phyloP scores from a whole-genome alignment of 2,888 invertebrate genomes.

The Teleogryllus oceanicus region DNA sequence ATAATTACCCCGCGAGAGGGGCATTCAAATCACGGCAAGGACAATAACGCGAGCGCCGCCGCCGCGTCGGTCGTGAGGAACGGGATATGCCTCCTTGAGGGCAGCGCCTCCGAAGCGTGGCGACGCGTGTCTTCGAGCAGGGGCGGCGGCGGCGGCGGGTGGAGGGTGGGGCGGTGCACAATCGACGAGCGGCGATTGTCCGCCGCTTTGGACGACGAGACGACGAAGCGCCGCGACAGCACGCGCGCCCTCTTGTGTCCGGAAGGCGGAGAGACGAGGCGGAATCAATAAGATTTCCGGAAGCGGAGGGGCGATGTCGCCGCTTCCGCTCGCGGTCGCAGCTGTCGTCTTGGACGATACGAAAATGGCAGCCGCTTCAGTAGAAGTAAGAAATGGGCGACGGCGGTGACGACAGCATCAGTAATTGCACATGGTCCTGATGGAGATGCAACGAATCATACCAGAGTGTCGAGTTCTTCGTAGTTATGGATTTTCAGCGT shows the following conservation, averaged over 20 bases:
- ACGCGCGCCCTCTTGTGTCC: background rate
- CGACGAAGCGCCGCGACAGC: too few species aligned
- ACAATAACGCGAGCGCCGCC: background rate
- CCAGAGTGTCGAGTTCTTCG: too few species aligned
- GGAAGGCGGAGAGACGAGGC: background rate
- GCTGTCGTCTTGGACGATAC: background rate
- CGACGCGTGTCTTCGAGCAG: background rate
- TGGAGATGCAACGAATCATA: too few species aligned
- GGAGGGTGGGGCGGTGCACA: background rate
- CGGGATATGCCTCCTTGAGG: background rate
- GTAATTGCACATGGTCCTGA: too few species aligned
- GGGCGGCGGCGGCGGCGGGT: background rate
- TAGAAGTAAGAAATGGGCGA: too few species aligned
- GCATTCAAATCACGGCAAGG: background rate
- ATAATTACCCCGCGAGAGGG: background rate
- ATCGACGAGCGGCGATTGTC: background rate
- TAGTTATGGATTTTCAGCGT: too few species aligned
- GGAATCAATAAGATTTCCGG: slow-evolving; percentile 18
- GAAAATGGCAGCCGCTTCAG: too few species aligned
- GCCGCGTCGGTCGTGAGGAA: background rate
- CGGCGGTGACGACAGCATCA: too few species aligned
- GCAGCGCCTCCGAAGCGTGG: background rate
- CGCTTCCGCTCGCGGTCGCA: background rate
- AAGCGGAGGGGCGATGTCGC: background rate
- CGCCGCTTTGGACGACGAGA: too few species aligned